phyloP scores from a whole-genome alignment of 2,113 vertebrate genomes.

The Chrysochloris asiatica region DNA sequence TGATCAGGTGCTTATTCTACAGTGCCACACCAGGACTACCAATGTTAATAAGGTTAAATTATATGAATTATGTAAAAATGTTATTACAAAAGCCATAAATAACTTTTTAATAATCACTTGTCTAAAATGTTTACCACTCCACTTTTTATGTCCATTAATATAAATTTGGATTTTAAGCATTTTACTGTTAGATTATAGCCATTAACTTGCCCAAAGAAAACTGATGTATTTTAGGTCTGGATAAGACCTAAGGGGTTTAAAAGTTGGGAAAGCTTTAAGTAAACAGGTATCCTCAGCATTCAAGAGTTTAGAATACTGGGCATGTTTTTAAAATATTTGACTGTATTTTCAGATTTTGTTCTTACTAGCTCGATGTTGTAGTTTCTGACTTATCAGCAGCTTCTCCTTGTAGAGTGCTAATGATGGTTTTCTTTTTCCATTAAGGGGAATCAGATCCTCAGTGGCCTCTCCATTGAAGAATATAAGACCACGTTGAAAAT shows the following conservation, averaged over 20 bases:
- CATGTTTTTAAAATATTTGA: background rate
- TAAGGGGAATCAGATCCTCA: constrained; percentile 98
- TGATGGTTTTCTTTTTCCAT: background rate
- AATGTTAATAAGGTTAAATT: background rate
- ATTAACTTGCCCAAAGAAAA: background rate
- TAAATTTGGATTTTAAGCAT: background rate
- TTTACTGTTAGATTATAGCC: background rate
- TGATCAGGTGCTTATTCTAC: too few relatives aligned
- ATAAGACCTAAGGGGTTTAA: background rate
- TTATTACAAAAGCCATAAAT: background rate
- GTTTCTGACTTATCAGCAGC: background rate
- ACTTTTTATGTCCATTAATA: background rate
- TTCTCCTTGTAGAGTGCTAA: background rate
- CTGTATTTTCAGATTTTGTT: background rate
- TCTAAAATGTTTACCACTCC: background rate
- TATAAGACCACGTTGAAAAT: constrained; percentile 96
- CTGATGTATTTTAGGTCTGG: background rate
- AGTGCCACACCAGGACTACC: too few relatives aligned
- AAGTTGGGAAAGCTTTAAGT: too few relatives aligned
- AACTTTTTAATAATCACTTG: background rate
- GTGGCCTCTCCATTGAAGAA: constrained; percentile 94
- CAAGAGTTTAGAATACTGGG: background rate
- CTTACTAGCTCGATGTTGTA: background rate
- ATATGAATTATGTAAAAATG: background rate
- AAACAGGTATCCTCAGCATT: background rate